Conservation (phyloP, 2,888 invertebrate genomes). For the Ormyrus pomaceus region DNA sequence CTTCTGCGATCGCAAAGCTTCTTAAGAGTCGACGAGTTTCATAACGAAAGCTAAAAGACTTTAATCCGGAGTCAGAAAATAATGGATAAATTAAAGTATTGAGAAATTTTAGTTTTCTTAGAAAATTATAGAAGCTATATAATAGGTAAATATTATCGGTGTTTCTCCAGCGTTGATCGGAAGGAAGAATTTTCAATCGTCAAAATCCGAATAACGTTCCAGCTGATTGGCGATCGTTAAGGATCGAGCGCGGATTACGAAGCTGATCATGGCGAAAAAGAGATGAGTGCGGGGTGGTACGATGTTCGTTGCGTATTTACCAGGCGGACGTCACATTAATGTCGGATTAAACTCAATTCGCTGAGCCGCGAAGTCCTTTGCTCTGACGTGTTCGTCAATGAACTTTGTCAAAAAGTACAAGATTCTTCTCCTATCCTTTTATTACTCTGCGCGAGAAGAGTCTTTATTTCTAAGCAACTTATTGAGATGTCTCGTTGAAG, state of each 20-base stretch:
- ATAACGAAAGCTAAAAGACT: no score
- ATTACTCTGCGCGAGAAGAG: not conserved
- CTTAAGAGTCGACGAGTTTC: no score
- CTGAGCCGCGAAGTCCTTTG: conserved; percentile 14
- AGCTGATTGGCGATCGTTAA: conserved; percentile 62
- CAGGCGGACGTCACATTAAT: conserved; percentile 65
- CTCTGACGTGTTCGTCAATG: conserved; percentile 16
- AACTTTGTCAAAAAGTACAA: conserved; percentile 17
- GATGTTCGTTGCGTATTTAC: conserved; percentile 63
- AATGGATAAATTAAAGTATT: no score
- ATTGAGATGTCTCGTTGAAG: no score
- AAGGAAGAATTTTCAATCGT: not conserved
- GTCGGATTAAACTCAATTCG: conserved; percentile 63
- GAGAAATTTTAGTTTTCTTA: no score
- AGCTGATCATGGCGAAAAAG: conserved; percentile 40
- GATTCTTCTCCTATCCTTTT: not conserved
- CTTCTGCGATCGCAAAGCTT: no score
- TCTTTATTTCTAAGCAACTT: no score
- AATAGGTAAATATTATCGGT: no score
- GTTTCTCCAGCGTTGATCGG: no score
- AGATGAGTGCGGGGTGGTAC: conserved; percentile 45
- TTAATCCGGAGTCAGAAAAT: no score
- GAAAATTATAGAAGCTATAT: no score
- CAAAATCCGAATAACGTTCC: conserved; percentile 8
- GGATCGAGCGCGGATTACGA: conserved; percentile 58